Conservation (phyloP, 1,140 invertebrate genomes). For the Micrasema longulum region DNA sequence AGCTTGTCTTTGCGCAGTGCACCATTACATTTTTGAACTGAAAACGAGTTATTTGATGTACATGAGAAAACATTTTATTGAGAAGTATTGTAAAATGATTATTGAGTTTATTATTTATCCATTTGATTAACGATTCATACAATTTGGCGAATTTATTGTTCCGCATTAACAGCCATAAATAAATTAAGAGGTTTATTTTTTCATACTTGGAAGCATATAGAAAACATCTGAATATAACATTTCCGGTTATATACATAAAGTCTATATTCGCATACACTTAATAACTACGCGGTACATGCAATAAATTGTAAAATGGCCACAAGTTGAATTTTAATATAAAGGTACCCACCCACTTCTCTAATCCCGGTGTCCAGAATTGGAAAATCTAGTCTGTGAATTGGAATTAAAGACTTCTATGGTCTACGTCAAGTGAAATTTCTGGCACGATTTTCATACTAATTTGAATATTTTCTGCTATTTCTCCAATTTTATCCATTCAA, state of each 20-base stretch:
- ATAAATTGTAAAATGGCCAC: conserved; percentile 1
- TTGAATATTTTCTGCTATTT: no score
- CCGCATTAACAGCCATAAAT: conserved; percentile 23
- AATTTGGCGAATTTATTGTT: conserved; percentile 22
- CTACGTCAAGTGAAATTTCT: no score
- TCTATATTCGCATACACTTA: neutral
- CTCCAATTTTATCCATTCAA: no score
- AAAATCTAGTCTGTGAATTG: no score
- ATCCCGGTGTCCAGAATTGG: no score
- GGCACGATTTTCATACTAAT: no score
- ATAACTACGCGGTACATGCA: neutral
- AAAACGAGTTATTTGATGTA: no score
- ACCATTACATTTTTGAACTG: conserved; percentile 33
- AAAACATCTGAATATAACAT: neutral
- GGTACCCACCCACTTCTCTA: no score
- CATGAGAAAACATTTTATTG: no score
- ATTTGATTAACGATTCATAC: neutral
- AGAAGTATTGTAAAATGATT: neutral
- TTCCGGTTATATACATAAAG: neutral
- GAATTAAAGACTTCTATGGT: no score
- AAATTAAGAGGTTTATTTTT: neutral
- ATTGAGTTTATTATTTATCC: conserved; percentile 2
- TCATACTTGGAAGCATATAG: neutral
- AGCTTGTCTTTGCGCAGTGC: conserved; percentile 42
- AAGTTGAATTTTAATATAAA: neutral